These are phyloP conservation scores for Antechinus flavipes DNA, from an alignment of 2,113 vertebrate genomes.

Conservation along the genomic window DNA sequence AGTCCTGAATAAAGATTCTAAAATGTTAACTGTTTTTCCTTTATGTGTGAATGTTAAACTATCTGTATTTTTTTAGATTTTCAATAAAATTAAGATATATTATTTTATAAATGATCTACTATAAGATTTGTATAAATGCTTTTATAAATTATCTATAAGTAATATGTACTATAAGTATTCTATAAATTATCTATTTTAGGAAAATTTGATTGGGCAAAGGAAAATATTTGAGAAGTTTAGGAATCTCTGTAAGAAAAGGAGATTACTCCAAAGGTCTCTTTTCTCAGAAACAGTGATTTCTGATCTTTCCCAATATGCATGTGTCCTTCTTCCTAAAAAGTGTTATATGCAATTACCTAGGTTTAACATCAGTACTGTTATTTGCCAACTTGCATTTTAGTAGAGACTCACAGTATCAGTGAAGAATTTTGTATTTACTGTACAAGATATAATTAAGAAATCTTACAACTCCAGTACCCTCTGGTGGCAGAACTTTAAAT, in stretches of 20 bases:
- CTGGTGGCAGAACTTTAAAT: conserved; percentile 73
- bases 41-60: background rate
- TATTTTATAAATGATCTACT: conserved; percentile 27
- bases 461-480: conserved; percentile 66
- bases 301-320: conserved; percentile 17
- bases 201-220: conserved; percentile 32
- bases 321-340: conserved; percentile 50
- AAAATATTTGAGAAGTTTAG: conserved; percentile 35
- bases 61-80: background rate
- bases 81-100: conserved; percentile 12
- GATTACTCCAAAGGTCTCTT: conserved; percentile 19
- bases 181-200: conserved; percentile 52
- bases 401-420: conserved; percentile 29
- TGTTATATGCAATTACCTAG: conserved; percentile 34
- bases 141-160: background rate
- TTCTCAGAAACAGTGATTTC: conserved; percentile 50
- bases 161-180: background rate
- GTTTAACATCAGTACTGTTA: conserved; percentile 47
- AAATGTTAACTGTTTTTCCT: conserved; percentile 48
- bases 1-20: conserved; percentile 46
- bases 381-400: conserved; percentile 44
- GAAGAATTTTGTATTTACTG: background rate
- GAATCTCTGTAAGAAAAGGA: conserved; percentile 23
- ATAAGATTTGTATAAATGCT: background rate
- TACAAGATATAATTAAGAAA: conserved; percentile 23